Evolutionary conservation across 1,140 invertebrate genomes (phyloP), one percentile per base, ranked within the genome.

Genomic region (Trichomalopsis sarcophagae): DNA sequence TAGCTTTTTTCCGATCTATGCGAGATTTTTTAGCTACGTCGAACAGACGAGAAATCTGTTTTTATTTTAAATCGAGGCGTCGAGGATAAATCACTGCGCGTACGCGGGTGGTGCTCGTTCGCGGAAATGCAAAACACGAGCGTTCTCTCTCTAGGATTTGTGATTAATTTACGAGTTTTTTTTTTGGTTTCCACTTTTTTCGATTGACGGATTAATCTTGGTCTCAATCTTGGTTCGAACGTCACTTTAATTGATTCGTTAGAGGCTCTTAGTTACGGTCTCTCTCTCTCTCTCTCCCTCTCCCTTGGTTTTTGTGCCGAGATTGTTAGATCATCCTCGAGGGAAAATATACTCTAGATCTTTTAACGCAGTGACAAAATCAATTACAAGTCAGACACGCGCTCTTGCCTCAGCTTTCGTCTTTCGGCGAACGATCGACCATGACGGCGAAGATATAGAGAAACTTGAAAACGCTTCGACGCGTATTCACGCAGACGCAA

Each of bases 361-460:
- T 13, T 30, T 30, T 5, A 30, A 30, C 11, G 2, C 27, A 71
- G 68, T 71, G 68, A 30, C 23, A 33, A 71, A 30, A 30, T 33
- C 13, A 71, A 71, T 27, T 71, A 30, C 30, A 71, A 71, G 23
- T 71, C 13, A 71, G 68, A 30, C 68, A n/a, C 30, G 10, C 68
- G 85, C 81, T 87, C 69, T 82, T 82, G 33, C 84, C 82, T 69
- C 78, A 30, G 82, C 84, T 76, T 84, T 84, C 86, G 47, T 33
- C 13, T 30, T 73, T 44, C n/a, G 44, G 84, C 77, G 82, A 86
- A 87, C 85, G 87, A 87, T 88, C 88, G 87, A 88, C 87, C 88
- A 85, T 88, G 88, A 88, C 88, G 87, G 88, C 87, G 87, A 87
- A 87, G 85, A 86, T 87, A 84, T 33, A 21, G 13, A 17, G 13